A percentile compares a stretch with the other conserved stretches of the same genome.
phyloP scores from a whole-genome alignment of 2,888 invertebrate genomes.

The Synergus japonicus region DNA sequence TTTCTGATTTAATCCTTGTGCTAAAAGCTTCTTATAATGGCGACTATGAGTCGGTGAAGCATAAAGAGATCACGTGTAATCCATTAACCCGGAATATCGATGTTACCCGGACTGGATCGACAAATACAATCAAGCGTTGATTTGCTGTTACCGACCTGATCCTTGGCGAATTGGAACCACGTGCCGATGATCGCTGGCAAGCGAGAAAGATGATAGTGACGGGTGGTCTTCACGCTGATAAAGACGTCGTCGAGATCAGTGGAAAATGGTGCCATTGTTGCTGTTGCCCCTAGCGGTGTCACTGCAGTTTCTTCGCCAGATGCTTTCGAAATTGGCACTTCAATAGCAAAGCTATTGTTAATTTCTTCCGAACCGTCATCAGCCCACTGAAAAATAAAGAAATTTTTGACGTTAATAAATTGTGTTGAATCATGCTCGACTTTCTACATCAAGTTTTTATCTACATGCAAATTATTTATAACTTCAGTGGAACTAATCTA shows the following conservation, averaged over 20 bases:
- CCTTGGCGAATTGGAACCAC: constrained; percentile 95
- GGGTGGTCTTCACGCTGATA: constrained; percentile 96
- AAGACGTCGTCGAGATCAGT: constrained; percentile 92
- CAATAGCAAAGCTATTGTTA: constrained; percentile 61
- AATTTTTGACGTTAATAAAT: constrained; percentile 42
- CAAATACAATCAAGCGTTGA: constrained; percentile 16
- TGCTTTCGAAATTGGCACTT: constrained; percentile 61
- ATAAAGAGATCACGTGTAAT: constrained; percentile 25
- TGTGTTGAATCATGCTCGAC: neutral
- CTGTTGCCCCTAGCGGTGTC: constrained; percentile 74
- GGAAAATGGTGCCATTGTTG: constrained; percentile 80
- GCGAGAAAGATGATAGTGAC: constrained; percentile 90
- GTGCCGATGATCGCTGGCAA: constrained; percentile 93
- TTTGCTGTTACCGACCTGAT: constrained; percentile 80
- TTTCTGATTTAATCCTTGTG: neutral
- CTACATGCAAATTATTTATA: neutral
- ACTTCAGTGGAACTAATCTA: neutral
- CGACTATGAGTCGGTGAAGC: neutral
- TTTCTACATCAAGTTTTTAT: neutral
- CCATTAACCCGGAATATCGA: constrained; percentile 36
- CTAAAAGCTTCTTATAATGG: constrained; percentile 7
- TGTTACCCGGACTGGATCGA: constrained; percentile 19
- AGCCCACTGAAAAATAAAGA: constrained; percentile 60
- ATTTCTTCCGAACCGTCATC: constrained; percentile 60
- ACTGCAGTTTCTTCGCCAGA: constrained; percentile 68